These are phyloP conservation scores for Heliconius cydno DNA, from an alignment of 2,888 invertebrate species.

Conservation along the genomic window DNA sequence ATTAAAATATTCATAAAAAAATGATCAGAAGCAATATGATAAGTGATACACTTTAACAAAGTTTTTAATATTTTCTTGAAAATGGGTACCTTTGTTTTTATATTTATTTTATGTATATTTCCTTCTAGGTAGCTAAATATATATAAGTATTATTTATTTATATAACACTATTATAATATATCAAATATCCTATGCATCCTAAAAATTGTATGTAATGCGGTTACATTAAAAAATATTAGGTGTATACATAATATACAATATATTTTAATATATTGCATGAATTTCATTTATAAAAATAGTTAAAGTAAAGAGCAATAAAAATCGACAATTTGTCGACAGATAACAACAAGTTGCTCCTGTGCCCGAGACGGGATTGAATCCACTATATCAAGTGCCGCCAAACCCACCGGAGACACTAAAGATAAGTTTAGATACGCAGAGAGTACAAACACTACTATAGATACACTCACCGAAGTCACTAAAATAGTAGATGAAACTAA, in stretches of 20 bases:
- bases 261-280: constrained; percentile 14
- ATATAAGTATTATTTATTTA: background rate
- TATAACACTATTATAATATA: background rate
- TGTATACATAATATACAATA: background rate
- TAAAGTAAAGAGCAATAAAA: constrained; percentile 52
- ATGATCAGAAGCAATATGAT: too few relatives aligned
- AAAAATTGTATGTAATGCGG: too few relatives aligned
- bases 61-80: too few relatives aligned
- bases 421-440: constrained; percentile 35
- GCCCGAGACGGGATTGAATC: constrained; percentile 59
- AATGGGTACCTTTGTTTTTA: background rate
- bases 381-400: constrained; percentile 72
- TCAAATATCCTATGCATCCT: background rate
- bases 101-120: background rate
- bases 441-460: constrained; percentile 50
- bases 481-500: constrained; percentile 56
- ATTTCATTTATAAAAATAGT: constrained; percentile 4
- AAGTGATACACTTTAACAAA: too few relatives aligned
- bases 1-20: too few relatives aligned
- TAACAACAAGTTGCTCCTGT: constrained; percentile 66
- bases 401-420: constrained; percentile 63
- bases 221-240: too few relatives aligned
- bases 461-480: constrained; percentile 53
- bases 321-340: constrained; percentile 72
- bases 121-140: background rate